Percentiles rank a stretch among this genome's conserved stretches.
These are phyloP conservation scores for Campopleginae sp. DNA, from an alignment of 2,888 invertebrate genomes.

Conservation along the genomic window DNA sequence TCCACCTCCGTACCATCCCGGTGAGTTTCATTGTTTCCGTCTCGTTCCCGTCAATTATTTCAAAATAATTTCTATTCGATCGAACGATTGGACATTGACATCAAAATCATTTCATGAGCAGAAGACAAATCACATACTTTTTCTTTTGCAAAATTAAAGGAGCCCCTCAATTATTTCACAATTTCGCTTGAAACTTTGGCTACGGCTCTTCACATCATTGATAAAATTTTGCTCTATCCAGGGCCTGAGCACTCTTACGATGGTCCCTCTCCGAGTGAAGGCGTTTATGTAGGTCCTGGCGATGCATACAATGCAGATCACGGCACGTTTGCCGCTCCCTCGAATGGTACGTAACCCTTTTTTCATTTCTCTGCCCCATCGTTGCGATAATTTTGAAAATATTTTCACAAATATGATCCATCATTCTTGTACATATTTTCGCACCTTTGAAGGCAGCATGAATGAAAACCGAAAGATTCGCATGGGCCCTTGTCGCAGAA, in stretches of 20 bases:
- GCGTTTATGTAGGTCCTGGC: constrained; percentile 71
- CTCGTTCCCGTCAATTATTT: background rate
- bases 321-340: constrained; percentile 70
- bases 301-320: constrained; percentile 68
- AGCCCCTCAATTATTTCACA: background rate
- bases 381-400: background rate
- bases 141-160: background rate
- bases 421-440: background rate
- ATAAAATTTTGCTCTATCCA: constrained; percentile 34
- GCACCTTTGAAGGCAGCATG: background rate
- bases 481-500: background rate
- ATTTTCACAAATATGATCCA: background rate
- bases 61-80: background rate
- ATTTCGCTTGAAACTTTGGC: background rate
- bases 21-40: constrained; percentile 51
- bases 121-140: background rate
- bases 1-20: constrained; percentile 66
- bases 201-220: background rate
- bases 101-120: background rate
- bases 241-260: constrained; percentile 74
- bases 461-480: too few species aligned
- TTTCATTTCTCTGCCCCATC: background rate
- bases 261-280: constrained; percentile 75
- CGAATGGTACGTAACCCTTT: constrained; percentile 74
- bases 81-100: background rate